phyloP scores from a whole-genome alignment of 2,113 vertebrate species.

The Limanda limanda region DNA sequence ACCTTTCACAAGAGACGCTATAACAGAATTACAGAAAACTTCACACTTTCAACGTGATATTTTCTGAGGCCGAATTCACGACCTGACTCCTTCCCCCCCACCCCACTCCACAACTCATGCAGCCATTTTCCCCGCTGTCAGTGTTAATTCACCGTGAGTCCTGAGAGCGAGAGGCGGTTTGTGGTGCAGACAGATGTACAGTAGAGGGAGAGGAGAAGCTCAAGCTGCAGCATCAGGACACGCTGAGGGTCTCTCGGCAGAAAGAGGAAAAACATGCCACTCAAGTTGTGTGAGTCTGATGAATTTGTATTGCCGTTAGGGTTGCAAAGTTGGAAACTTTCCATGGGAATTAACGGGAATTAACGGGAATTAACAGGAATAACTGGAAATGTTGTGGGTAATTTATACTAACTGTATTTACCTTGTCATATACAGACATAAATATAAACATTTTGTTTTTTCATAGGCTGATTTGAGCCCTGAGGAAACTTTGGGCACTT shows the following conservation, averaged over 20 bases:
- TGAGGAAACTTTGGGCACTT: no score
- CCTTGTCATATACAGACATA: no score
- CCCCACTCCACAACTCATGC: background rate
- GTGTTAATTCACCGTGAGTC: slow-evolving; percentile 39
- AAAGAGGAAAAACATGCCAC: slow-evolving; percentile 43
- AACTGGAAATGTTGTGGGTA: no score
- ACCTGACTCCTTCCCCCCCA: background rate
- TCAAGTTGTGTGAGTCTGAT: slow-evolving; percentile 40
- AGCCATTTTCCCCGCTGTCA: slow-evolving; percentile 45
- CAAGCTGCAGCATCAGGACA: slow-evolving; percentile 29
- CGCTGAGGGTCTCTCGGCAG: slow-evolving; percentile 27
- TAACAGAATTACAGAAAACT: slow-evolving; percentile 39
- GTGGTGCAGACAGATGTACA: slow-evolving; percentile 27
- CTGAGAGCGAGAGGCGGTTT: slow-evolving; percentile 8
- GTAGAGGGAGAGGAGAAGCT: slow-evolving; percentile 6
- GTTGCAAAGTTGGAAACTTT: no score
- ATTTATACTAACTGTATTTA: no score
- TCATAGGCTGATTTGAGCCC: no score
- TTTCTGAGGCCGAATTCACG: slow-evolving; percentile 32
- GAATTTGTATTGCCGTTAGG: no score
- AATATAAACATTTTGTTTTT: no score
- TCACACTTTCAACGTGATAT: slow-evolving; percentile 29
- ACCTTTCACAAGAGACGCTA: slow-evolving; percentile 50
- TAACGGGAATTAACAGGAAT: no score
- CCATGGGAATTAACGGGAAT: no score